Percentiles rank a stretch among this genome's conserved stretches.
These are phyloP conservation scores for Hassar affinis DNA, from an alignment of 2,113 vertebrate species.

Conservation along the genomic window DNA sequence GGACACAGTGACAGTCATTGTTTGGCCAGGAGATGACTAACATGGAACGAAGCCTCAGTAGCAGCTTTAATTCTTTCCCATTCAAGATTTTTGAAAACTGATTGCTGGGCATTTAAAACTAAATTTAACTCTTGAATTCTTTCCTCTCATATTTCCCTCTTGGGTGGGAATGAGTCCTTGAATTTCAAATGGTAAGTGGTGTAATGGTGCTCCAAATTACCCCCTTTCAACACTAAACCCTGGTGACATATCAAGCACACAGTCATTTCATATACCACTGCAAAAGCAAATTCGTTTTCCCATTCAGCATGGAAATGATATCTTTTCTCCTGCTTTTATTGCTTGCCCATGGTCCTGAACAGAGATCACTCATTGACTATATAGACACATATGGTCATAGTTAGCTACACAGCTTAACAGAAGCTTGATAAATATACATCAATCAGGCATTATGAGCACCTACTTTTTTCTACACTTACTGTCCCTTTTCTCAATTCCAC, in stretches of 20 bases:
- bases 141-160: neutral
- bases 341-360: neutral
- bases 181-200: neutral
- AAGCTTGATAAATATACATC: neutral
- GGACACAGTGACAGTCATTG: neutral
- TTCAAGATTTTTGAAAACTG: neutral
- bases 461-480: too few species aligned
- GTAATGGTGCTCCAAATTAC: neutral
- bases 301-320: neutral
- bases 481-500: too few species aligned
- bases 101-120: neutral
- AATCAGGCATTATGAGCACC: too few species aligned
- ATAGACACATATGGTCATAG: neutral
- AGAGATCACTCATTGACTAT: neutral
- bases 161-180: neutral
- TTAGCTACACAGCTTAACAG: neutral
- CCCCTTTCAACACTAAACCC: neutral
- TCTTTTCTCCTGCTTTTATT: neutral
- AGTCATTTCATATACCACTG: neutral
- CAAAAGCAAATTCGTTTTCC: neutral
- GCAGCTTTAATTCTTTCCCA: neutral
- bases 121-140: neutral
- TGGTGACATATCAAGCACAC: neutral
- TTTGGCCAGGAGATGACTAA: neutral
- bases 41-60: neutral